A percentile compares a stretch with the other conserved stretches of the same genome.
These are phyloP conservation scores for Callionymus lyra DNA, from an alignment of 2,113 vertebrate genomes.

Conservation along the genomic window DNA sequence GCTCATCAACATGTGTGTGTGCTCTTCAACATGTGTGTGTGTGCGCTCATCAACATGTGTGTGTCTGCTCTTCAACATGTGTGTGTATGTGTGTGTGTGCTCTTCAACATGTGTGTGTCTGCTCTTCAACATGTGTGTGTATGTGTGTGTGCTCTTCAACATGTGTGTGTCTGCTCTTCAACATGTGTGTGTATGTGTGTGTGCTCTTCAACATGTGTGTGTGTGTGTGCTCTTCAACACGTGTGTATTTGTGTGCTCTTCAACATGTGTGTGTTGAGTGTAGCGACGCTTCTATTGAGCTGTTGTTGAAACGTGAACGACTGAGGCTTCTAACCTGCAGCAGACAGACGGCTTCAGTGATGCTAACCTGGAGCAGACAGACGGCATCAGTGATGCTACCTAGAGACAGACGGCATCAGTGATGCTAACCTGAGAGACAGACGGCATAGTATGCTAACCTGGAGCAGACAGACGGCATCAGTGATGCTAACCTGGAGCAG, in stretches of 20 bases:
- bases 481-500: constrained; percentile 43
- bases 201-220: background rate
- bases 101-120: constrained; percentile 9
- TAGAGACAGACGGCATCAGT: too few relatives aligned
- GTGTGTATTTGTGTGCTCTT: constrained; percentile 7
- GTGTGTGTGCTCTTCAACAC: constrained; percentile 10
- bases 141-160: constrained; percentile 14
- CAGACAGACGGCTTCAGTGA: constrained; percentile 38
- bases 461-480: constrained; percentile 40
- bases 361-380: background rate
- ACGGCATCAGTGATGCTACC: too few relatives aligned
- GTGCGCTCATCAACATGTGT: too few relatives aligned
- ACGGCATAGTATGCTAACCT: constrained; percentile 30
- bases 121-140: background rate
- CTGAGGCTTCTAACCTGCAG: constrained; percentile 45
- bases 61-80: constrained; percentile 7
- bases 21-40: background rate
- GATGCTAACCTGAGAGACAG: constrained; percentile 7
- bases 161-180: too few relatives aligned
- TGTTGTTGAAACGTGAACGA: constrained; percentile 72
- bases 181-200: constrained; percentile 10
- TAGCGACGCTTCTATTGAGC: constrained; percentile 67
- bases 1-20: constrained; percentile 12
- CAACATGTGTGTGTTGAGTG: constrained; percentile 14
- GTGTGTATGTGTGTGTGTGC: constrained; percentile 6